Base-by-base conservation (phyloP, 2,113 vertebrate species). In the Salvelinus fontinalis region DNA sequence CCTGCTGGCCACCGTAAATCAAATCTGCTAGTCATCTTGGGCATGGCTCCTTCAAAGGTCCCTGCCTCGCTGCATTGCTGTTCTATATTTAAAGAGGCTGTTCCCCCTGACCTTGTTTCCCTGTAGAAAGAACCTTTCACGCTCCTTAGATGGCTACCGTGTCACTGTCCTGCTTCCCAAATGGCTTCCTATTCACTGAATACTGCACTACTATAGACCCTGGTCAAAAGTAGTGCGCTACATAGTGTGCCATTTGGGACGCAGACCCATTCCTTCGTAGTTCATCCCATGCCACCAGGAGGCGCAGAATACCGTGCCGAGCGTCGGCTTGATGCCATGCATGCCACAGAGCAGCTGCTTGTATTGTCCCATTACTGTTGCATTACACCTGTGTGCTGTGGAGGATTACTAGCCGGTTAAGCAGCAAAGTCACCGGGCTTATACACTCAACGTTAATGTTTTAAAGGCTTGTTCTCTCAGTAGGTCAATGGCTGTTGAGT, bases 341-440 rank as follows among this genome's bases (percentile, higher is more conserved):
- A 87, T 92, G 70, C 89, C 88, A 51, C 2, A 73, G 84, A 51
- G 86, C 89, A 90, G 90, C 90, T 91, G 88, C 83, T 89, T 84
- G 84, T 54, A 88, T 92, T 91, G 78, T 91, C 86, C 86, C 91
- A 90, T 92, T 54, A 88, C 91, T 91, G 78, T 91, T 85, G 86
- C 91, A 90, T 92, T 92, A 88, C 79, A 75, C 5, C 27, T 3
- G 73, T 73, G 70, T 75, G 79, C 82, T 85, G 70, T 76, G 70
- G 70, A 82, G 89, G 88, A 92, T 92, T 90, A 89, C 80, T 51
- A 31, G 65, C 66, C 1, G 54, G 87, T 86, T 83, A 80, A 67
- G 67, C 20, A 75, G 44, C 79, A 81, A 78, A 79, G 70, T 79
- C 65, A 18, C 77, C 79, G 77, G 82, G 88, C 86, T 88, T 89